A percentile compares a stretch with the other conserved stretches of the same genome.
These are phyloP conservation scores for Tichodroma muraria DNA, from an alignment of 2,113 vertebrate genomes.

Conservation along the genomic window DNA sequence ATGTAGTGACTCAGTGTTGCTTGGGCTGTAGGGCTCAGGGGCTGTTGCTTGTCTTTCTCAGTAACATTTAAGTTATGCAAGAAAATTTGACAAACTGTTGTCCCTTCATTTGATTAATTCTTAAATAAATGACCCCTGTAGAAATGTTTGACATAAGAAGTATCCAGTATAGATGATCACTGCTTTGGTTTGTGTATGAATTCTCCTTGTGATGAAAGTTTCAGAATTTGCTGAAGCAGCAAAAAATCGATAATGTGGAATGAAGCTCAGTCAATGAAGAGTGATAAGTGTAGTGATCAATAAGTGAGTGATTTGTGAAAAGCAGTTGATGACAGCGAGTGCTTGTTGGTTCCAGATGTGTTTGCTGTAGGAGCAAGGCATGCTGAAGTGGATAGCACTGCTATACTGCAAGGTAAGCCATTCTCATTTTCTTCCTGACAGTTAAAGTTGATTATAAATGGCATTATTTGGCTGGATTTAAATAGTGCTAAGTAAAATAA, in stretches of 20 bases:
- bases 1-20: neutral
- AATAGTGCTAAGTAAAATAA: neutral
- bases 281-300: neutral
- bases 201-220: neutral
- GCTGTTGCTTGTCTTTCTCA: neutral
- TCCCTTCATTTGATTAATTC: neutral
- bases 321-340: neutral
- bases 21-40: neutral
- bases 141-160: neutral
- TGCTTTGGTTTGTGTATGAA: neutral
- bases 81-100: neutral
- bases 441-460: neutral
- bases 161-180: neutral
- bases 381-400: neutral
- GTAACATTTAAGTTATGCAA: neutral
- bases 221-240: slow-evolving; percentile 13
- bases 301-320: neutral
- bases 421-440: neutral
- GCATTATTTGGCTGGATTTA: neutral
- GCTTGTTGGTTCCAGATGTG: neutral
- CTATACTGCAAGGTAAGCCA: neutral
- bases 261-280: neutral
- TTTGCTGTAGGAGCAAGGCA: neutral
- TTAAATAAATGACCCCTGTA: neutral
- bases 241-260: neutral